Evolutionary conservation across 2,113 vertebrate genomes (phyloP).

Genomic region (Suricata suricatta): DNA sequence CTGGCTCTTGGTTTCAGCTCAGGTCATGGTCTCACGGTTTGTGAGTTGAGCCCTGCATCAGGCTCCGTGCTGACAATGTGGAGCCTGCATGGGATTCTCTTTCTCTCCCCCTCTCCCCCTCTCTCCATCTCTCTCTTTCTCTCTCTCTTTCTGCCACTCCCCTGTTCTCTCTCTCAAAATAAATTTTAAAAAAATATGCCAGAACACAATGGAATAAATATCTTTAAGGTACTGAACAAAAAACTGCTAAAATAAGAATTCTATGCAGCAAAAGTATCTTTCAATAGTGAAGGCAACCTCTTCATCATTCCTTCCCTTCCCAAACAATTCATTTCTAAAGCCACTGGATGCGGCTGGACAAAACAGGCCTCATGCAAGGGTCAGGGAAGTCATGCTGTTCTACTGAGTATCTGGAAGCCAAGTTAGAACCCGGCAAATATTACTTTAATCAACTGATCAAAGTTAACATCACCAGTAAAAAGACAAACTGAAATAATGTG

Average conservation of each 20-base stretch:
- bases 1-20: no score
- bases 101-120: no score
- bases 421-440: neutral
- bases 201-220: neutral
- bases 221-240: neutral
- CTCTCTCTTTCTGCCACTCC: no score
- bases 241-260: neutral
- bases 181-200: no score
- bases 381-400: neutral
- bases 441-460: neutral
- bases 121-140: no score
- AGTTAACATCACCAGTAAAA: neutral
- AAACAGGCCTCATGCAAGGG: neutral
- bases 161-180: no score
- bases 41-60: no score
- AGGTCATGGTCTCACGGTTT: no score
- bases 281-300: neutral
- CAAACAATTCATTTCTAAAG: neutral
- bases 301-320: neutral
- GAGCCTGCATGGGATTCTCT: no score
- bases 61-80: no score
- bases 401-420: neutral
- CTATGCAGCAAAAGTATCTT: neutral
- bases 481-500: neutral
- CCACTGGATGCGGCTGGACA: neutral